Conservation (phyloP, 2,113 vertebrate genomes). For the Pterocles gutturalis region DNA sequence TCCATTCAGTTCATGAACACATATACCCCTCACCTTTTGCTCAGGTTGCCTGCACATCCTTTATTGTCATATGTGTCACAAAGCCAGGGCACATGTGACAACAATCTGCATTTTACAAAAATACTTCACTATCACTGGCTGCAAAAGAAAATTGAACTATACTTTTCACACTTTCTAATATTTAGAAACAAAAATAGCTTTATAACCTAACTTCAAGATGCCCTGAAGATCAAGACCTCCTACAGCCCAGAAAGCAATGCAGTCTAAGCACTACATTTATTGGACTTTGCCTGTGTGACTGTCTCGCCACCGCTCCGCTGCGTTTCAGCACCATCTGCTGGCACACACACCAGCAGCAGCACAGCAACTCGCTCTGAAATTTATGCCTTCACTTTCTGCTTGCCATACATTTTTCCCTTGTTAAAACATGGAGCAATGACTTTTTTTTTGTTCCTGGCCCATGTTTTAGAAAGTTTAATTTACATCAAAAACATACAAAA, state of each 20-base stretch:
- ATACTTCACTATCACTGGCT: fast-evolving
- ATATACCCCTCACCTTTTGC: not conserved
- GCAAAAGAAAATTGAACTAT: not conserved
- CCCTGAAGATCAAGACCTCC: not conserved
- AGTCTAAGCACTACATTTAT: not conserved
- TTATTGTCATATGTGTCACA: not conserved
- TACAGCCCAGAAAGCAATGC: not conserved
- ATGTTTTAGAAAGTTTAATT: not conserved
- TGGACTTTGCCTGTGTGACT: fast-evolving
- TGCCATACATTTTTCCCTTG: fast-evolving
- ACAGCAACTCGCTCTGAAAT: not conserved
- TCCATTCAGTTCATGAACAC: not conserved
- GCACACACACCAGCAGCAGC: not conserved
- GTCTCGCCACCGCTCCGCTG: not conserved
- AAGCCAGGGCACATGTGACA: fast-evolving
- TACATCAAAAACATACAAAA: not conserved
- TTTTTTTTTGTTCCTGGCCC: fast-evolving
- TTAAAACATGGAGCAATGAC: not conserved
- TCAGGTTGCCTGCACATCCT: fast-evolving
- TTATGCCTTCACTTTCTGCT: not conserved
- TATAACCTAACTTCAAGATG: not conserved
- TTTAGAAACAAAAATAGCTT: not conserved
- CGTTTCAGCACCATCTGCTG: conserved; percentile 68
- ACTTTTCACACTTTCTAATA: not conserved
- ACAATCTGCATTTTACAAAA: not conserved